Percentiles rank a stretch among this genome's conserved stretches.
These are phyloP conservation scores for Saturnia pavonia DNA, from an alignment of 2,888 invertebrate genomes.

Conservation along the genomic window DNA sequence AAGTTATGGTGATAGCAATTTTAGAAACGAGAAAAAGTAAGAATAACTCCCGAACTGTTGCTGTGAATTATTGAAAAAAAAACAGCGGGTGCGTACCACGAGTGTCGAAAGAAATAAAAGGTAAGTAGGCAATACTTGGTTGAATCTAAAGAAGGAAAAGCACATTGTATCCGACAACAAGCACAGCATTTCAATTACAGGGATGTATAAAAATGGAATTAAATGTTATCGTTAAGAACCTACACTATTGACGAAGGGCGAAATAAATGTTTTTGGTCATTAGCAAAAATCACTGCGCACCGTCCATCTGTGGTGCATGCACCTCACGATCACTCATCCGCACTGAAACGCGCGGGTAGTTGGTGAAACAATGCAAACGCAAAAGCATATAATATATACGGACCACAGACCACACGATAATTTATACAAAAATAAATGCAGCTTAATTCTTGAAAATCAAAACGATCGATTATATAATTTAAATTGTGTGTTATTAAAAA, in stretches of 20 bases:
- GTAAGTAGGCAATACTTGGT: not conserved
- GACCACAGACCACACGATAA: no score
- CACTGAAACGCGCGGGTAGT: slow-evolving; percentile 41
- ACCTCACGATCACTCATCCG: slow-evolving; percentile 46
- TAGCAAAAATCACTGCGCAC: slow-evolving; percentile 33
- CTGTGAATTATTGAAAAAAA: not conserved
- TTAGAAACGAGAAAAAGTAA: not conserved
- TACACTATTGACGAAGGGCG: slow-evolving; percentile 45
- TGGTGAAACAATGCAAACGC: slow-evolving; percentile 28
- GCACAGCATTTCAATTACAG: not conserved
- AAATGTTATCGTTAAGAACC: slow-evolving; percentile 43
- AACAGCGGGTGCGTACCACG: not conserved
- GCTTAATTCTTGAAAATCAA: slow-evolving; percentile 20
- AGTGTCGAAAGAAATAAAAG: not conserved
- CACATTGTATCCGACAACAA: not conserved
- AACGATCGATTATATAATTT: slow-evolving; percentile 14
- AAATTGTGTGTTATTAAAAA: not conserved
- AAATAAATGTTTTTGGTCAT: slow-evolving; percentile 40
- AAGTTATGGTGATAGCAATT: slow-evolving; percentile 6
- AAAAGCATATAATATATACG: not conserved
- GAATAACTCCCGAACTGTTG: not conserved
- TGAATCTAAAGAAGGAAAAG: not conserved
- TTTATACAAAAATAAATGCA: not conserved
- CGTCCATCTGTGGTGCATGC: slow-evolving; percentile 38
- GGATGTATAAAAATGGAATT: not conserved